Conservation (phyloP, 2,797 vertebrate species). For the Cheracebus regulus region DNA sequence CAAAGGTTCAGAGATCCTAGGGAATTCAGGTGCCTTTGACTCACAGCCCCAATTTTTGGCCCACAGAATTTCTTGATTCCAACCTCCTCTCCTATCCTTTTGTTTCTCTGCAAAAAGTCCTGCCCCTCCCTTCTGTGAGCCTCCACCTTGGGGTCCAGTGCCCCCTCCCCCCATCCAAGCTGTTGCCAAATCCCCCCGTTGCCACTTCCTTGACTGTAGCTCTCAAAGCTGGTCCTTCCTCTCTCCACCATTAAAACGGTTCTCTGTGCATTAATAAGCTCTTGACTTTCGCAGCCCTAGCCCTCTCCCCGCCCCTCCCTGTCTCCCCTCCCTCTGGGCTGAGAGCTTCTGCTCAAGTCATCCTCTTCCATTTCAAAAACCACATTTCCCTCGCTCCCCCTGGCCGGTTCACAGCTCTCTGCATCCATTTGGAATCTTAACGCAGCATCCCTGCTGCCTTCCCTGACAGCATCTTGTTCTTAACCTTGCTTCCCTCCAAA, state of each 20-base stretch:
- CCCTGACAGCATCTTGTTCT: slow-evolving; percentile 9
- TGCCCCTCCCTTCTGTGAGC: not conserved
- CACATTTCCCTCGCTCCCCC: slow-evolving; percentile 57
- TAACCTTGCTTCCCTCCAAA: slow-evolving; percentile 21
- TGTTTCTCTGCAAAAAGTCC: not conserved
- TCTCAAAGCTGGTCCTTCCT: slow-evolving; percentile 54
- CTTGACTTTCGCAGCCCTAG: slow-evolving; percentile 68
- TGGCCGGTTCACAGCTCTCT: slow-evolving; percentile 44
- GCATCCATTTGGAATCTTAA: slow-evolving; percentile 71
- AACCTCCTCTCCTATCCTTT: not conserved
- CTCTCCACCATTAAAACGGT: slow-evolving; percentile 39
- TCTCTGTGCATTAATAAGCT: slow-evolving; percentile 77
- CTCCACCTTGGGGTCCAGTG: not conserved
- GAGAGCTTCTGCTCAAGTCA: slow-evolving; percentile 61
- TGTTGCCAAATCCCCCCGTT: slow-evolving; percentile 36
- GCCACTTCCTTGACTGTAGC: slow-evolving; percentile 43
- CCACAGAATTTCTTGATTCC: not conserved
- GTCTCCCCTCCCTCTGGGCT: slow-evolving; percentile 13
- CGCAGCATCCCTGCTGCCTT: not conserved
- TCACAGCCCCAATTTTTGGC: not conserved
- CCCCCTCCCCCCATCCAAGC: not conserved
- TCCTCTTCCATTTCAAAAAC: slow-evolving; percentile 72
- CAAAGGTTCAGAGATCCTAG: not conserved
- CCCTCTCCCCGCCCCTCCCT: not conserved
- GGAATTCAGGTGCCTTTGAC: not conserved